phyloP scores from a whole-genome alignment of 1,140 invertebrate species.

The Epicauta chinensis region DNA sequence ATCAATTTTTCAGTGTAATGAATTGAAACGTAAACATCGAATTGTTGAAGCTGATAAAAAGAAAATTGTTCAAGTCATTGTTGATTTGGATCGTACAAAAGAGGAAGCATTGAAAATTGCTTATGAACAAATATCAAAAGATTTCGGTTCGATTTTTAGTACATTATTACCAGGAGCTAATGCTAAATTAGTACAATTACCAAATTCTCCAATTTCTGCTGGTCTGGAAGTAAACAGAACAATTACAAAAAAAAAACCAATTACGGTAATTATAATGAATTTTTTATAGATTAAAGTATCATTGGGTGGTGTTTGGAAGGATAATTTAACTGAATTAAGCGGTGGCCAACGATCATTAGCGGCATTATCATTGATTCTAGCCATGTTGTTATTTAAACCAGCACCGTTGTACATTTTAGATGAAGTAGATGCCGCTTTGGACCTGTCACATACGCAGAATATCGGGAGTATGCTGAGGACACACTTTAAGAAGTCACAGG shows the following conservation, averaged over 20 bases:
- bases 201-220: conserved; percentile 67
- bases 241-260: not conserved
- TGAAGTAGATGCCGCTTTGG: conserved; percentile 97
- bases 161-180: conserved; percentile 84
- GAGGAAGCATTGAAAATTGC: conserved; percentile 71
- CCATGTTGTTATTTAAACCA: conserved; percentile 95
- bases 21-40: conserved; percentile 70
- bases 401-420: conserved; percentile 98
- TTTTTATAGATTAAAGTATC: conserved; percentile 75
- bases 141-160: conserved; percentile 96
- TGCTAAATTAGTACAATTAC: conserved; percentile 75
- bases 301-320: conserved; percentile 94
- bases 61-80: conserved; percentile 76
- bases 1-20: conserved; percentile 56
- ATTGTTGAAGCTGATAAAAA: conserved; percentile 84
- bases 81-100: conserved; percentile 86
- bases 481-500: conserved; percentile 92
- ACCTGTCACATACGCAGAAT: conserved; percentile 98
- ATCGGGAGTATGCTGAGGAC: conserved; percentile 93
- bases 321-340: conserved; percentile 90
- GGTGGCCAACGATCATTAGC: conserved; percentile 96
- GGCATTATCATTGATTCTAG: conserved; percentile 91
- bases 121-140: conserved; percentile 76
- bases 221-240: conserved; percentile 70
- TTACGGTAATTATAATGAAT: not conserved